Evolutionary conservation across 1,140 invertebrate species (phyloP).

Genomic region (Centruroides sculpturatus): DNA sequence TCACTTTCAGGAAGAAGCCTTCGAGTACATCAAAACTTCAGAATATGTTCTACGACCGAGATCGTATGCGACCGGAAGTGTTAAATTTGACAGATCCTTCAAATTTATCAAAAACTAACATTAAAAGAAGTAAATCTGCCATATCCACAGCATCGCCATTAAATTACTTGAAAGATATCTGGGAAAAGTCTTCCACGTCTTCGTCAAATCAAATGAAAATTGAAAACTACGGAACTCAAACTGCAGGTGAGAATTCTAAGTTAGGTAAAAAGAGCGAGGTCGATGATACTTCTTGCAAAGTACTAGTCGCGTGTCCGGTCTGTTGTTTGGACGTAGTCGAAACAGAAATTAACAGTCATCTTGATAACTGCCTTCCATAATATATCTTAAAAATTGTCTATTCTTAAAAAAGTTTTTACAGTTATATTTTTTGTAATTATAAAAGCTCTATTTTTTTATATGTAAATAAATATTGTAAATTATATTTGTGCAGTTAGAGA

Average conservation of each 20-base stretch:
- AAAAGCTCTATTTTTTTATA: too few relatives aligned
- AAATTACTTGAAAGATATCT: not conserved
- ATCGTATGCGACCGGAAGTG: too few relatives aligned
- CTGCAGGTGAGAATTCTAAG: not conserved
- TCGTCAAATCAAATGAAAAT: not conserved
- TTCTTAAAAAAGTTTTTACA: too few relatives aligned
- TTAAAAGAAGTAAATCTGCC: not conserved
- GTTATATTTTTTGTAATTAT: too few relatives aligned
- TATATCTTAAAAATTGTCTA: too few relatives aligned
- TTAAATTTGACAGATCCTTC: too few relatives aligned
- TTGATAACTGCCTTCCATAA: not conserved
- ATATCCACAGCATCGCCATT: not conserved
- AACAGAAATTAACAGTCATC: not conserved
- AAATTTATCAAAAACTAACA: too few relatives aligned
- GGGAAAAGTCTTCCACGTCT: not conserved
- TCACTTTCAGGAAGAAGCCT: too few relatives aligned
- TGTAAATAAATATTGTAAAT: too few relatives aligned
- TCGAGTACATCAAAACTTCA: too few relatives aligned
- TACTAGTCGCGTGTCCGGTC: not conserved
- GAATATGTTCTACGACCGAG: too few relatives aligned
- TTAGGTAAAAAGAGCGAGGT: not conserved
- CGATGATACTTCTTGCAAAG: not conserved
- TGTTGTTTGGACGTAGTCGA: not conserved
- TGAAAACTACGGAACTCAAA: not conserved
- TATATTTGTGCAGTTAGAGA: too few relatives aligned